Evolutionary conservation across 2,113 vertebrate species (phyloP).

Genomic region (Leucopsar rothschildi): DNA sequence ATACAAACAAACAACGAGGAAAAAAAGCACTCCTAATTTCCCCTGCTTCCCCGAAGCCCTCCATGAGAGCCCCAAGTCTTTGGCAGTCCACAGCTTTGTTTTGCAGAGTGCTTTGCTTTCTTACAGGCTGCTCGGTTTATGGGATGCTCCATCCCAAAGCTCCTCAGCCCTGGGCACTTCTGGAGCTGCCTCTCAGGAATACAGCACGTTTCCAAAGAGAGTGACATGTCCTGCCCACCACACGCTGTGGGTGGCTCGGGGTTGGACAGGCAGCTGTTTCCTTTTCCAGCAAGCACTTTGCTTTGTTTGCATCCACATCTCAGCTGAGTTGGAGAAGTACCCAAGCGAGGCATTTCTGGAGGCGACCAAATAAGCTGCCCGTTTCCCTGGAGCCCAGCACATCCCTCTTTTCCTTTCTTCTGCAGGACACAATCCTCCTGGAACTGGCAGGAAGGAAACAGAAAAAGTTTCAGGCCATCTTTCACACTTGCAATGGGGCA

Average conservation of each 20-base stretch:
- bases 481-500: constrained; percentile 3
- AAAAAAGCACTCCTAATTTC: not conserved
- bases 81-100: not conserved
- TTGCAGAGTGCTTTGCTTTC: not conserved
- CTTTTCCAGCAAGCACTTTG: constrained; percentile 1
- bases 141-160: not conserved
- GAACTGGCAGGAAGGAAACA: not conserved
- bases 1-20: not conserved
- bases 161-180: not conserved
- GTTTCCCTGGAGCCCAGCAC: not conserved
- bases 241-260: not conserved
- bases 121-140: not conserved
- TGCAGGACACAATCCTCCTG: not conserved
- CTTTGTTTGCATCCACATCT: not conserved
- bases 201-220: not conserved
- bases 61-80: not conserved
- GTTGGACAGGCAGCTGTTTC: not conserved
- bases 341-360: not conserved
- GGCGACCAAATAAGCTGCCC: not conserved
- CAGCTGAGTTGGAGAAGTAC: not conserved
- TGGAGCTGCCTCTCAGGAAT: not conserved
- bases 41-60: not conserved
- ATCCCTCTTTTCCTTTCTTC: not conserved
- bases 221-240: not conserved
- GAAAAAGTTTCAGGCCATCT: not conserved